Conservation (phyloP, 2,113 vertebrate genomes). For the Coptodon bakossiorum region DNA sequence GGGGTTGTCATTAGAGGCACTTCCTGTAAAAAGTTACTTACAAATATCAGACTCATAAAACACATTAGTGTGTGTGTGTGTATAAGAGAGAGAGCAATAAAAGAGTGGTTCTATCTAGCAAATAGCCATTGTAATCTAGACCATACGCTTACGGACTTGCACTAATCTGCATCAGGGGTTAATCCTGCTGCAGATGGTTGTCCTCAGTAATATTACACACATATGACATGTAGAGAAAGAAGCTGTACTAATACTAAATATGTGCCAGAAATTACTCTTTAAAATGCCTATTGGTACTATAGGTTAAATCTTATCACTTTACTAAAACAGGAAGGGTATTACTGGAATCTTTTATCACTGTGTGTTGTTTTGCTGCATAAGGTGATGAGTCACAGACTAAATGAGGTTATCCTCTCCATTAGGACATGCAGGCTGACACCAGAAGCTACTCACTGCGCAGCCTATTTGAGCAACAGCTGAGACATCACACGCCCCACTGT, state of each 20-base stretch:
- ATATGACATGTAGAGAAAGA: not conserved
- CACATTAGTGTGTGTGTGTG: not conserved
- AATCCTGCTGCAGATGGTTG: not conserved
- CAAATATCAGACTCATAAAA: conserved; percentile 49
- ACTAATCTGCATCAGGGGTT: not conserved
- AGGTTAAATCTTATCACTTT: conserved; percentile 4
- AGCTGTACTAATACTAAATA: not conserved
- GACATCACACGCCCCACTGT: conserved; percentile 32
- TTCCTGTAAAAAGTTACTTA: conserved; percentile 64
- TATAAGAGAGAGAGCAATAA: not conserved
- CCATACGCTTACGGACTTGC: not conserved
- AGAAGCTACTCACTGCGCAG: conserved; percentile 34
- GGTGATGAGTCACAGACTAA: conserved; percentile 53
- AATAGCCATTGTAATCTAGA: not conserved
- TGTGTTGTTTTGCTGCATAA: conserved; percentile 31
- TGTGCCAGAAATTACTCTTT: not conserved
- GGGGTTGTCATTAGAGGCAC: conserved; percentile 40
- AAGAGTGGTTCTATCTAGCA: not conserved
- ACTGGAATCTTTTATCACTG: conserved; percentile 5
- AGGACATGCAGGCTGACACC: conserved; percentile 44
- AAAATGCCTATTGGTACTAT: not conserved
- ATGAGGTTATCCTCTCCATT: conserved; percentile 58
- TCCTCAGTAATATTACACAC: not conserved
- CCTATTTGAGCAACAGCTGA: conserved; percentile 53
- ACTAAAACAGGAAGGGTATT: not conserved